Evolutionary conservation across 2,113 vertebrate species (phyloP).

Genomic region (Rhipidura dahli): DNA sequence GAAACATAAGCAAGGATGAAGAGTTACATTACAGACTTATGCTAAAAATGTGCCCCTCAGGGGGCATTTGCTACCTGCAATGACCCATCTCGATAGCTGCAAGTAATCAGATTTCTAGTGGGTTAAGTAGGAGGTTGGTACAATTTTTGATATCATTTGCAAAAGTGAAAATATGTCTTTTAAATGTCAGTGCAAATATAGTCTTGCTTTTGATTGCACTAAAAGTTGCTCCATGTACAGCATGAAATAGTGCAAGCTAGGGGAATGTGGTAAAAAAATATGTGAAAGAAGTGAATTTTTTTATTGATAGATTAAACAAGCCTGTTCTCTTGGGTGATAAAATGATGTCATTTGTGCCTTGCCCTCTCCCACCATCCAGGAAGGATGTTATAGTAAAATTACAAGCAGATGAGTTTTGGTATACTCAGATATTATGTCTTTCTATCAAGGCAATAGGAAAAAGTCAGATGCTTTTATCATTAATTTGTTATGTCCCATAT

Average conservation of each 20-base stretch:
- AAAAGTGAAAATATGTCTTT: neutral
- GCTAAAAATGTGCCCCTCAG: neutral
- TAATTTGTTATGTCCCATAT: neutral
- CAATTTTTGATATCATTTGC: neutral
- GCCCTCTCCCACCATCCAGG: neutral
- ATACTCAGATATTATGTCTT: neutral
- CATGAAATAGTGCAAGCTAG: neutral
- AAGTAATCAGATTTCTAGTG: neutral
- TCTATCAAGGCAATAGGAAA: neutral
- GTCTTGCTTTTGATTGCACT: neutral
- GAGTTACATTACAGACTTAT: neutral
- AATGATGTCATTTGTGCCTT: neutral
- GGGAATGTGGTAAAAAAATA: neutral
- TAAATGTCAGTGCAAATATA: neutral
- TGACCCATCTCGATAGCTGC: neutral
- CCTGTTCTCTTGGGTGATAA: neutral
- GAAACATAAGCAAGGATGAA: neutral
- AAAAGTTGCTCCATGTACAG: neutral
- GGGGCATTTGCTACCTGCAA: neutral
- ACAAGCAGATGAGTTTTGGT: neutral
- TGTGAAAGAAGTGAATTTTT: neutral
- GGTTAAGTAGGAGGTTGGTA: neutral
- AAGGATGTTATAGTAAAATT: neutral
- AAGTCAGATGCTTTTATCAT: neutral
- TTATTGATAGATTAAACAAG: neutral